A percentile compares a stretch with the other conserved stretches of the same genome.
Conservation (phyloP, 2,888 invertebrate genomes). For the Amblyjoppa fuscipennis region DNA sequence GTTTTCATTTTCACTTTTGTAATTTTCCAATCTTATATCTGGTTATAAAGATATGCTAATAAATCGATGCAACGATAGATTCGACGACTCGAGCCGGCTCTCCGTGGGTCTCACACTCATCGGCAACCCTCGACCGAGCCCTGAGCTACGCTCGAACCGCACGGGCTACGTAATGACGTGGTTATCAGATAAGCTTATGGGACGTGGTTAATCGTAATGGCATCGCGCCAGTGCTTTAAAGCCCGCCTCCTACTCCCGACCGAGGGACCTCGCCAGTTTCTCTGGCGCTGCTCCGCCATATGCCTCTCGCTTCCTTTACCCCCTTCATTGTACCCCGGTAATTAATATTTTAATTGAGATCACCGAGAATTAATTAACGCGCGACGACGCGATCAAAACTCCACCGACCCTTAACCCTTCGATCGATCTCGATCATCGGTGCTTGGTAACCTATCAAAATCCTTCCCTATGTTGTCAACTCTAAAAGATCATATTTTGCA, state of each 20-base stretch:
- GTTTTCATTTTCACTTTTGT: background rate
- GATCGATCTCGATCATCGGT: conserved; percentile 76
- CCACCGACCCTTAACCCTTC: conserved; percentile 55
- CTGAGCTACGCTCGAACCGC: conserved; percentile 74
- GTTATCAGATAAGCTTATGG: conserved; percentile 83
- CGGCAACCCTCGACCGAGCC: conserved; percentile 41
- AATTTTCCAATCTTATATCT: conserved; percentile 71
- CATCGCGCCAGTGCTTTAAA: conserved; percentile 78
- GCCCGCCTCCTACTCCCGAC: conserved; percentile 74
- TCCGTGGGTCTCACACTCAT: conserved; percentile 30
- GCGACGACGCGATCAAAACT: conserved; percentile 75
- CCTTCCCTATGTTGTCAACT: background rate
- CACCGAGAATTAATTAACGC: conserved; percentile 83
- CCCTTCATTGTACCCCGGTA: conserved; percentile 79
- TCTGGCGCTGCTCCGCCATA: conserved; percentile 47
- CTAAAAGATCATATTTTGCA: background rate
- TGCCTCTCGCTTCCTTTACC: conserved; percentile 58
- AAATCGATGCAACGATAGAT: conserved; percentile 60
- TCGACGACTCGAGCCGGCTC: conserved; percentile 46
- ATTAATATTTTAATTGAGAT: conserved; percentile 85
- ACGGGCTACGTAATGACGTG: conserved; percentile 77
- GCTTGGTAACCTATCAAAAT: conserved; percentile 38
- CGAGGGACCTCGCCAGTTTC: conserved; percentile 50
- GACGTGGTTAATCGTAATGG: conserved; percentile 84
- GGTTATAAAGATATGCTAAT: conserved; percentile 78